A percentile compares a stretch with the other conserved stretches of the same genome.
These are phyloP conservation scores for Enteromius afrohamiltoni DNA, from an alignment of 2,797 vertebrate genomes.

Conservation along the genomic window DNA sequence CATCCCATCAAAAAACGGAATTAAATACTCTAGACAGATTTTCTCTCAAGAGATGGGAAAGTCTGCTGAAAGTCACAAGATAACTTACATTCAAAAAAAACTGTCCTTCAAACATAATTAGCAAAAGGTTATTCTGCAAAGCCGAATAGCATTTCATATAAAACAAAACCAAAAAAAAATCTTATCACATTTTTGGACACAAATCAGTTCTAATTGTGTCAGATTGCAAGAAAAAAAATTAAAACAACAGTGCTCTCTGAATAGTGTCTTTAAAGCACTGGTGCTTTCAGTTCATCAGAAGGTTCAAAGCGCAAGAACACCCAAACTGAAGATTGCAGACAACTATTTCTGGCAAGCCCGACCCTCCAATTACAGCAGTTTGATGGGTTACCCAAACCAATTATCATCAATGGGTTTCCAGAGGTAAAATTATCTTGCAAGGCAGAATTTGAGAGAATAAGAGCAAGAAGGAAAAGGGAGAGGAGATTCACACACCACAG, in stretches of 20 bases:
- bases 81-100: conserved; percentile 48
- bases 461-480: conserved; percentile 9
- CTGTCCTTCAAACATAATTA: conserved; percentile 28
- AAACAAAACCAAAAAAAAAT: conserved; percentile 53
- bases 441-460: conserved; percentile 45
- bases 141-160: conserved; percentile 17
- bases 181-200: conserved; percentile 29
- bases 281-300: conserved; percentile 53
- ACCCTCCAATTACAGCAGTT: conserved; percentile 36
- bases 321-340: conserved; percentile 36
- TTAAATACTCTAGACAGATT: not conserved
- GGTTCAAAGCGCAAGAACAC: conserved; percentile 33
- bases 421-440: conserved; percentile 40
- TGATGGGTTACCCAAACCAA: conserved; percentile 26
- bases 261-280: conserved; percentile 42
- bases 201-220: conserved; percentile 42
- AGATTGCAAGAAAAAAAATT: conserved; percentile 2
- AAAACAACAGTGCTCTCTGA: not conserved
- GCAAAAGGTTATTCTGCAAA: conserved; percentile 37
- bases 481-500: conserved; percentile 38
- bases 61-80: not conserved
- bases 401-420: conserved; percentile 32
- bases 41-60: conserved; percentile 11
- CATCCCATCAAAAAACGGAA: conserved; percentile 8
- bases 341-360: not conserved